Evolutionary conservation across 2,797 vertebrate genomes (phyloP).

Genomic region (Margarornis squamiger): DNA sequence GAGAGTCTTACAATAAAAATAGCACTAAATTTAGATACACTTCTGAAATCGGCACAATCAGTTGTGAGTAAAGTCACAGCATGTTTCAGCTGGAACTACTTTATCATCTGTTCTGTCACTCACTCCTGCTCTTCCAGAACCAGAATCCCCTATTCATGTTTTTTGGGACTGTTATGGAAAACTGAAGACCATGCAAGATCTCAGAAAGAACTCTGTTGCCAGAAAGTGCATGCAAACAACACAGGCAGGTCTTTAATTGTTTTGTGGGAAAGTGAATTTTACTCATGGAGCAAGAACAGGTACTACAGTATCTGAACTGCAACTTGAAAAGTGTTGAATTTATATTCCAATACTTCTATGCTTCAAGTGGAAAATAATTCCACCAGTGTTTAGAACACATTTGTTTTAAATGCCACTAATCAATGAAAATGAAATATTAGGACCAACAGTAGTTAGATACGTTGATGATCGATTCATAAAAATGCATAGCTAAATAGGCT

Average conservation of each 20-base stretch:
- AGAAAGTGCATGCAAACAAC: background rate
- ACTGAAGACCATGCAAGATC: background rate
- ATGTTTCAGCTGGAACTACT: background rate
- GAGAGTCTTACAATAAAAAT: background rate
- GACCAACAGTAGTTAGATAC: background rate
- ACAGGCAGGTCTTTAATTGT: background rate
- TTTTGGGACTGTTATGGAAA: background rate
- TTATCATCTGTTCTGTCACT: background rate
- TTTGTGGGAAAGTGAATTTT: background rate
- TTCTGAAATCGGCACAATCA: background rate
- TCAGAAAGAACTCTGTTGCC: background rate
- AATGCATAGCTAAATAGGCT: background rate
- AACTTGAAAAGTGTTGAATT: background rate
- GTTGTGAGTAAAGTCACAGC: background rate
- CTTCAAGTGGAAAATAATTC: background rate
- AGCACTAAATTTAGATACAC: background rate
- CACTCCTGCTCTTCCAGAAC: background rate
- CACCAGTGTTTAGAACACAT: background rate
- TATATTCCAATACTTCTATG: background rate
- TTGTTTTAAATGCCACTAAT: background rate
- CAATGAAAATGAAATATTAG: background rate
- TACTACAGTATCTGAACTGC: background rate
- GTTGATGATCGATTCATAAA: background rate
- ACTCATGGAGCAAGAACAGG: background rate
- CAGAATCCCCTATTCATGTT: background rate